phyloP scores from a whole-genome alignment of 2,797 vertebrate genomes.

The Phataginus tricuspis region DNA sequence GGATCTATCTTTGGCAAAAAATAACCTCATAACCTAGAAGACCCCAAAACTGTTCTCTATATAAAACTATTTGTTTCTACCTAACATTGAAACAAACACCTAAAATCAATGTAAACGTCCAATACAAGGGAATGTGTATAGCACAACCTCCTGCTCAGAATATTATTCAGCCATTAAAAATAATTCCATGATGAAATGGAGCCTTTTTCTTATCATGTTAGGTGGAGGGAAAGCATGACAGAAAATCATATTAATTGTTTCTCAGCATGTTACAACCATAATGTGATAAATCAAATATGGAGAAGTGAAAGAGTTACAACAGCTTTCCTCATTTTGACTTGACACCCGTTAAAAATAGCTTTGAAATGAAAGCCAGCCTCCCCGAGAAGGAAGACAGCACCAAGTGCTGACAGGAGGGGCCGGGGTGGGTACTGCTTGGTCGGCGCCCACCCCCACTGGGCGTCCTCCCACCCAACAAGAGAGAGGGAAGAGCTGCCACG shows the following conservation, averaged over 20 bases:
- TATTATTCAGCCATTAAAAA: neutral
- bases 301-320: neutral
- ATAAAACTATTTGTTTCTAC: neutral
- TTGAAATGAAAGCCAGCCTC: neutral
- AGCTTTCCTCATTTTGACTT: neutral
- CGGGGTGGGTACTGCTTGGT: fast-evolving
- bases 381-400: fast-evolving
- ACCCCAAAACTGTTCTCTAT: neutral
- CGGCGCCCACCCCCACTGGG: neutral
- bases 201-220: neutral
- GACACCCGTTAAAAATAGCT: neutral
- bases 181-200: neutral
- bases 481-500: neutral
- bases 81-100: neutral
- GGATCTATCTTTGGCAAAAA: neutral
- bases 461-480: neutral
- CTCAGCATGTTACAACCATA: neutral
- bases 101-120: neutral
- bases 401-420: fast-evolving
- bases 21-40: neutral
- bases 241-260: neutral
- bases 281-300: neutral
- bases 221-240: neutral
- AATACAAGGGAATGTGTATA: neutral
- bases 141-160: neutral